Base-by-base conservation (phyloP, 2,113 vertebrate genomes). In the Pseudopodoces humilis region DNA sequence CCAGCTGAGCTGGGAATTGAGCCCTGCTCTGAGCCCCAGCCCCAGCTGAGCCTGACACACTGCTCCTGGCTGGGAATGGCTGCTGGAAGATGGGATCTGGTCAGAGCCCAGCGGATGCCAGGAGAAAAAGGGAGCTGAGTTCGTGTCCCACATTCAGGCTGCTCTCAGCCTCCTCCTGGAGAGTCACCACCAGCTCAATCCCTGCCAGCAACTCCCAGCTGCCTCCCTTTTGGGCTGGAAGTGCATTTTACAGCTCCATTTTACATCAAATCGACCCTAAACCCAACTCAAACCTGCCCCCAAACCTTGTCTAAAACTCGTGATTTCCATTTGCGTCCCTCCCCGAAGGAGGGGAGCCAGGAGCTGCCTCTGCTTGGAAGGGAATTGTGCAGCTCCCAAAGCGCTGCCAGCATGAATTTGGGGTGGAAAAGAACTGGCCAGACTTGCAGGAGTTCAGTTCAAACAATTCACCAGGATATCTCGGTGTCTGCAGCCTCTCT, bases 11-110 rank as follows among this genome's bases (percentile, higher is more conserved):
- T 41, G 70, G 59, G 78, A 47, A 33, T 0, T 23, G 41, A 20
- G 30, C 22, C 9, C 11, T 30, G 39, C 0, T 0, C 0, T 5
- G 87, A 27, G 0, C 8, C 37, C 23, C 1, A 7, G 70, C 47
- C 24, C 35, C 55, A 28, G 33, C 33, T 15, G 35, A 28, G 4
- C 28, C n/a, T 0, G 5, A 3, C 24, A 30, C 5, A 21, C 64
- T 35, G 50, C 68, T 44, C 0, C 0, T 8, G 79, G 35, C 5
- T 37, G 53, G 28, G 47, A 72, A 11, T 9, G 2, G 33, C 19
- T 49, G 1, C n/a, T 9, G 49, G 37, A 18, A 8, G 52, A 7
- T 2, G 31, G 67, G 49, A 41, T 18, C 22, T 41, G 77, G 35
- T 6, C 59, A 31, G 68, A 62, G 33, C 30, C 41, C 46, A 21